Evolutionary conservation across 2,797 vertebrate species (phyloP).

Genomic region (Amblyraja radiata): DNA sequence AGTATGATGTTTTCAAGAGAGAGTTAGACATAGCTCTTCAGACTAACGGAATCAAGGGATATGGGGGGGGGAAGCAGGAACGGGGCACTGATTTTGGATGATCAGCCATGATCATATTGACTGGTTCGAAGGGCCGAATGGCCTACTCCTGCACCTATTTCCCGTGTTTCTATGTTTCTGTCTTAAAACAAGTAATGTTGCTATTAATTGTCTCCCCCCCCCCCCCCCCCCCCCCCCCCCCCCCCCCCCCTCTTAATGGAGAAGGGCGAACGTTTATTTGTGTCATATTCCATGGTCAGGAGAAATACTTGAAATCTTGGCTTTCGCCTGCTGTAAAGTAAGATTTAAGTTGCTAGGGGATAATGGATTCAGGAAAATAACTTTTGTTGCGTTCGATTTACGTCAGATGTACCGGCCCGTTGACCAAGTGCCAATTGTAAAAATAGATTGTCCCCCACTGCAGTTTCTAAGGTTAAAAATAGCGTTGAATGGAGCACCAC

Average conservation of each 20-base stretch:
- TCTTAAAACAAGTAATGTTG: neutral
- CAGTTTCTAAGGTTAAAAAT: neutral
- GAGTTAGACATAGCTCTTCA: too few relatives aligned
- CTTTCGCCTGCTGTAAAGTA: neutral
- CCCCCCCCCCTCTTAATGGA: too few relatives aligned
- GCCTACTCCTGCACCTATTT: too few relatives aligned
- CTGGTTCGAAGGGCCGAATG: too few relatives aligned
- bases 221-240: too few relatives aligned
- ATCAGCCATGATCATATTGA: too few relatives aligned
- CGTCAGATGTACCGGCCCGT: neutral
- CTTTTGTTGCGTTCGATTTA: slow-evolving; percentile 1
- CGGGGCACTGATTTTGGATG: too few relatives aligned
- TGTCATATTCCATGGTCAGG: neutral
- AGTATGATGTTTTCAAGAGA: too few relatives aligned
- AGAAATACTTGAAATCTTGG: too few relatives aligned
- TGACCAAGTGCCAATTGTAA: slow-evolving; percentile 15
- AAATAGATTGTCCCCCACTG: neutral
- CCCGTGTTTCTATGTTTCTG: too few relatives aligned
- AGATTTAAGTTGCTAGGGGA: neutral
- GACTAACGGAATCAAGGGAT: too few relatives aligned
- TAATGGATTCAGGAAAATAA: neutral
- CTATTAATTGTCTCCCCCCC: neutral
- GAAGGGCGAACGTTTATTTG: neutral
- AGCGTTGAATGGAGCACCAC: neutral
- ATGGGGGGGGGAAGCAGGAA: too few relatives aligned